A percentile compares a stretch with the other conserved stretches of the same genome.
phyloP scores from a whole-genome alignment of 2,888 invertebrate genomes.

The Gnatocerus cornutus region DNA sequence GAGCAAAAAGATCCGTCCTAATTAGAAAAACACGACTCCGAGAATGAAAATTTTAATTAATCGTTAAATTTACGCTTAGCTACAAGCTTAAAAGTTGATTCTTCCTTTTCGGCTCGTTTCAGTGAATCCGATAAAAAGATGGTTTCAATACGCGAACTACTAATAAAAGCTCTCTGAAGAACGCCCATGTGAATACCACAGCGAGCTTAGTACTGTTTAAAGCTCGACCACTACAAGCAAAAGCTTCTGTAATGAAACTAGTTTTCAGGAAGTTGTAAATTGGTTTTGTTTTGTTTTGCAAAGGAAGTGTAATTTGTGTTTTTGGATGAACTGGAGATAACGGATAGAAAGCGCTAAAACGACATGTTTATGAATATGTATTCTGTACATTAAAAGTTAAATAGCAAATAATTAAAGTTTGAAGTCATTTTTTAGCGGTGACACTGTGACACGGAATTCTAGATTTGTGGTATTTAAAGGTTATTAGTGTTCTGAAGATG shows the following conservation, averaged over 20 bases:
- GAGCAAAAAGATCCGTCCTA: slow-evolving; percentile 19
- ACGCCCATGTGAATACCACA: slow-evolving; percentile 32
- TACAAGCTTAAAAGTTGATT: slow-evolving; percentile 2
- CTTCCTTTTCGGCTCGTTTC: slow-evolving; percentile 4
- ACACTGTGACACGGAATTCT: slow-evolving; percentile 13
- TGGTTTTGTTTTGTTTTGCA: slow-evolving; percentile 23
- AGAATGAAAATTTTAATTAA: slow-evolving; percentile 26
- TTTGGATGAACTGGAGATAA: background rate
- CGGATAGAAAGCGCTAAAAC: slow-evolving; percentile 18
- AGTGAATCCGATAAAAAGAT: slow-evolving; percentile 20
- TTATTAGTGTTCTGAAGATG: background rate
- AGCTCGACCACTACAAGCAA: slow-evolving; percentile 37
- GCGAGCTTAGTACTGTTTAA: slow-evolving; percentile 39
- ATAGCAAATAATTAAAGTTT: slow-evolving; percentile 11
- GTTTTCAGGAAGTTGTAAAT: slow-evolving; percentile 32
- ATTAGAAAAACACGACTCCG: slow-evolving; percentile 34
- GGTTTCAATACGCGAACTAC: slow-evolving; percentile 30
- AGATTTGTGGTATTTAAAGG: slow-evolving; percentile 4
- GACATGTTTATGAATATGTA: slow-evolving; percentile 17
- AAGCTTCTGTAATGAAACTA: slow-evolving; percentile 25
- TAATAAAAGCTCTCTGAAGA: slow-evolving; percentile 25
- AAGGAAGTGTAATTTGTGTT: slow-evolving; percentile 17
- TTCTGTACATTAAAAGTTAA: slow-evolving; percentile 1
- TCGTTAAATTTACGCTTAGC: slow-evolving; percentile 25
- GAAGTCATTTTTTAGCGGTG: background rate